These are phyloP conservation scores for Oreotrochilus melanogaster DNA, from an alignment of 2,113 vertebrate species.

Conservation along the genomic window DNA sequence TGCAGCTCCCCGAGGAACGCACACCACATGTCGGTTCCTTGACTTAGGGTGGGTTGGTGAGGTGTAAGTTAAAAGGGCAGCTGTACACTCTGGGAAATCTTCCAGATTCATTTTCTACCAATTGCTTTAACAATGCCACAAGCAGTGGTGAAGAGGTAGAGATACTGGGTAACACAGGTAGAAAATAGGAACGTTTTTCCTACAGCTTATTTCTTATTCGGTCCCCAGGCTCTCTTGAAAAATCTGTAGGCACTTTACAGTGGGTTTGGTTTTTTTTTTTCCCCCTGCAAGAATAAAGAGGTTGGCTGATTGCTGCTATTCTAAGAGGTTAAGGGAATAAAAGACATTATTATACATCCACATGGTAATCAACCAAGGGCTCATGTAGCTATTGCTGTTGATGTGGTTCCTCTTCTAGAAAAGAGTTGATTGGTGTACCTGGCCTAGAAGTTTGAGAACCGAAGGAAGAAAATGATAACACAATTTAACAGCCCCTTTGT, in stretches of 20 bases:
- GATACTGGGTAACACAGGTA: conserved; percentile 37
- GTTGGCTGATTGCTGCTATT: conserved; percentile 35
- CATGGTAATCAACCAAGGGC: conserved; percentile 24
- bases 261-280: neutral
- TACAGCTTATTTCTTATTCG: neutral
- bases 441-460: conserved; percentile 32
- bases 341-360: conserved; percentile 24
- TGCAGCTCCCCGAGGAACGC: neutral
- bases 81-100: conserved; percentile 24
- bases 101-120: conserved; percentile 43
- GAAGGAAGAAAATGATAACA: conserved; percentile 49
- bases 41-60: conserved; percentile 41
- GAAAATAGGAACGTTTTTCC: conserved; percentile 3
- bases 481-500: conserved; percentile 52
- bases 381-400: neutral
- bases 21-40: conserved; percentile 22
- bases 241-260: conserved; percentile 28
- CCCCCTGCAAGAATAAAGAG: neutral
- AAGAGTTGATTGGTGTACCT: conserved; percentile 44
- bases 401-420: conserved; percentile 41
- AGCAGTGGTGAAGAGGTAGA: neutral
- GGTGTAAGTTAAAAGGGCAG: conserved; percentile 62
- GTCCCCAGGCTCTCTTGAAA: conserved; percentile 1
- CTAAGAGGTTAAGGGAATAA: conserved; percentile 41
- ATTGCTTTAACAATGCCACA: conserved; percentile 22